Evolutionary conservation across 2,888 invertebrate species (phyloP), one percentile per base, ranked within the genome.

Genomic region (Colletes collaris): DNA sequence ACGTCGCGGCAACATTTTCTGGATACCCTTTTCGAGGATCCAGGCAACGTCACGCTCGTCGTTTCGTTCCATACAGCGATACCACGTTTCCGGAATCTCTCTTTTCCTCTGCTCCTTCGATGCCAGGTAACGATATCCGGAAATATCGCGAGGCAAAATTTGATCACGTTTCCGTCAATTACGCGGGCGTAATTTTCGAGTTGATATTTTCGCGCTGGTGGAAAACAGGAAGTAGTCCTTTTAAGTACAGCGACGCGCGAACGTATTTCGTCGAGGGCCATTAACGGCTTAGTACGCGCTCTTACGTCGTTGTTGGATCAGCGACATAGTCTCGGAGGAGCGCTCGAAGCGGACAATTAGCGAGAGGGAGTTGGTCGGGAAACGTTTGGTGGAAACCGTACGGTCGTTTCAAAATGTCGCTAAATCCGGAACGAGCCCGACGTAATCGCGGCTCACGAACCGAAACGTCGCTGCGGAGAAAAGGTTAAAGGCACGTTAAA

Each of bases 401-500:
- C n/a, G 4, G 13, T 16, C 11, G 53, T 62, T 11, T 11, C 19
- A 37, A 44, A 13, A 44, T 7, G 46, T 19, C 7, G 13, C 5
- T 60, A 27, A 60, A 46, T 60, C 46, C 60, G 11, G 16, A 44
- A 46, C n/a, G 10, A 62, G 60, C 13, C 13, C 27, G 40, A 49
- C 53, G 40, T 50, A 75, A 19, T 75, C 49, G 49, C 19, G 5
- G 13, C 8, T 16, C 35, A 19, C 56, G 66, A 62, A 66, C 44
- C 44, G 66, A 76, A 76, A 66, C 37, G 59, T 16, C 37, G 7
- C 40, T 13, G 8, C 37, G 37, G 46, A 44, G 59, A 70, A 49
- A 67, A 53, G 60, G 71, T 78, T 81, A 69, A 79, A 74, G 46
- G 44, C 65, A 44, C 59, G 49, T 84, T 81, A 81, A 84, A 84